A percentile compares a stretch with the other conserved stretches of the same genome.
phyloP scores from a whole-genome alignment of 1,140 invertebrate genomes.

The Brachionus koreanus region DNA sequence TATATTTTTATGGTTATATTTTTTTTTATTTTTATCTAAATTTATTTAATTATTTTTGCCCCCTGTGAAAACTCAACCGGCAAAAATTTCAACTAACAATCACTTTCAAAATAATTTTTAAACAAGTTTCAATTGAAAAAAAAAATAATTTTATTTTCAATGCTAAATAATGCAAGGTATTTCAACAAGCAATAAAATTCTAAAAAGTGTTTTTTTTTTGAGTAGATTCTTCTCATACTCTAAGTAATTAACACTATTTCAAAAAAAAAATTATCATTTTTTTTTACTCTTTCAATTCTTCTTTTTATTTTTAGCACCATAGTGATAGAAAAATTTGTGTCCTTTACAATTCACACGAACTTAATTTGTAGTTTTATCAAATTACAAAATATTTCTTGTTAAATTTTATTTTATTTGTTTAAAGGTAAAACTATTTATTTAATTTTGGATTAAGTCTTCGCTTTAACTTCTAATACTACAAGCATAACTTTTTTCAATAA shows the following conservation, averaged over 20 bases:
- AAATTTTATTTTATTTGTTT: constrained; percentile 1
- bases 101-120: not conserved
- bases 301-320: not conserved
- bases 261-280: not conserved
- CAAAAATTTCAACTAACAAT: not conserved
- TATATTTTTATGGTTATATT: not conserved
- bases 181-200: constrained; percentile 2
- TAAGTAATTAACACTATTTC: not conserved
- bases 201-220: not conserved
- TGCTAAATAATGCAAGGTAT: not conserved
- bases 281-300: not conserved
- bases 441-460: constrained; percentile 8
- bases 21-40: not conserved
- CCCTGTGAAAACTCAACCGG: not conserved
- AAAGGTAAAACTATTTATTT: constrained; percentile 13
- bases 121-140: not conserved
- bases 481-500: not conserved
- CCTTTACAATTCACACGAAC: not conserved
- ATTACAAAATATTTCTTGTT: constrained; percentile 19
- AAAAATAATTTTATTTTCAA: not conserved
- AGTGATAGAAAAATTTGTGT: not conserved
- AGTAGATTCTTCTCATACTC: not conserved
- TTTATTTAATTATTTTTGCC: not conserved
- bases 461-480: not conserved
- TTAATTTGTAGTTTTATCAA: constrained; percentile 1